Evolutionary conservation across 2,888 invertebrate genomes (phyloP), one percentile per base, ranked within the genome.

Genomic region (Entomobrya multifasciata): DNA sequence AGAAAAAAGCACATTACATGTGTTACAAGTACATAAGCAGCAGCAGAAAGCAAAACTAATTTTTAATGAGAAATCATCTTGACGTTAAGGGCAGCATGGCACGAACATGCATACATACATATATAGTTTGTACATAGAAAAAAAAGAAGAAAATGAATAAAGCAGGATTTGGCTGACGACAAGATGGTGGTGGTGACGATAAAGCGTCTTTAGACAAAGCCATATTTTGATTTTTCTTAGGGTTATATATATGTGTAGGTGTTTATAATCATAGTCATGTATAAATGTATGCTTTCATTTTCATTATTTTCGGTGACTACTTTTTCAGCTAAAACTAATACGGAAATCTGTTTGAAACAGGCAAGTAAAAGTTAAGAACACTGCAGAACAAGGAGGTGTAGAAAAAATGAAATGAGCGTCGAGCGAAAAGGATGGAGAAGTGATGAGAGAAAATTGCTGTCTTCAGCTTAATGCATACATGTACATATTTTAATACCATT

Each of bases 41-140:
- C 6, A n/a, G n/a, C n/a, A n/a, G 30, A 57, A 47, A 0, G 52
- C 36, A 78, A 85, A 79, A 85, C 84, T 84, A 84, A 84, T 84
- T 84, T 82, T 85, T 85, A 85, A 85, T 85, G 85, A 85, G 85
- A 79, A 85, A 85, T 85, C 85, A 85, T 78, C 49, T 85, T 84
- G 84, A 84, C 84, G 77, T 84, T 85, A 79, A 79, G 78, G 78
- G 85, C 78, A 85, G 78, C 85, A 70, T 78, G 78, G 78, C 55
- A 78, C 85, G 78, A 55, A 78, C 22, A 25, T 49, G 65, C 17
- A n/a, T n/a, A n/a, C n/a, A n/a, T n/a, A n/a, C n/a, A n/a, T n/a
- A n/a, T n/a, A n/a, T n/a, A n/a, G n/a, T n/a, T n/a, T n/a, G n/a
- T n/a, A n/a, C n/a, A n/a, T n/a, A n/a, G n/a, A n/a, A n/a, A n/a